Evolutionary conservation across 53 echinoderm and acorn worm species (phyloP), one percentile per base, ranked within the genome.

Genomic region (Pentamera pediparva): DNA sequence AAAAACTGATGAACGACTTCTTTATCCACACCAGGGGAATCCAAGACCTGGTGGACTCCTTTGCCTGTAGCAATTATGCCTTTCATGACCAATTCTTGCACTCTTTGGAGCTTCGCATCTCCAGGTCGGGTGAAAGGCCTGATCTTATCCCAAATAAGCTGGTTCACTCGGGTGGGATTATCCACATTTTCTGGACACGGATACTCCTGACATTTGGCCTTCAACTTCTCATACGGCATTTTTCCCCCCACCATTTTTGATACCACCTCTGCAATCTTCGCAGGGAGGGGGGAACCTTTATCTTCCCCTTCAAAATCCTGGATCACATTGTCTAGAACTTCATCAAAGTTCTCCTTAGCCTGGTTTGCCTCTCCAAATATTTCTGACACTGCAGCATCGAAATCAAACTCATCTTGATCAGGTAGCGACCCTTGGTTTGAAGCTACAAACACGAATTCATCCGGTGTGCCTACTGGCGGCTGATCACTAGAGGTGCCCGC

Each of bases 141-240:
- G 35, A 63, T n/a, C 63, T 63, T 63, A 63, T 35, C 63, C 63
- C 63, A 63, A 35, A 63, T 25, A n/a, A 63, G 35, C 36, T 63
- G 63, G 63, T 63, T 63, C 2, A 63, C 63, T 17, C 35, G 63
- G 36, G 36, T 63, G 63, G 63, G 63, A 12, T 34, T 63, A 4
- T 63, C 63, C 4, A 4, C n/a, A 63, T 63, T 63, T 35, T 35
- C 38, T 35, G 38, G 63, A 37, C 63, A 37, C 24, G 38, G 35
- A 31, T 63, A 63, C 36, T 63, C 36, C 63, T 63, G 19, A 35
- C 9, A 63, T 63, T 63, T 63, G n/a, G 35, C 63, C 36, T 63
- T 63, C 38, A 63, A 3, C 36, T 63, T 63, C 18, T 63, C 36
- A 17, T 63, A 34, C 24, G 63, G 15, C 63, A 63, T 63, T 63